Evolutionary conservation across 2,888 invertebrate species (phyloP).

Genomic region (Amphipoea lucens): DNA sequence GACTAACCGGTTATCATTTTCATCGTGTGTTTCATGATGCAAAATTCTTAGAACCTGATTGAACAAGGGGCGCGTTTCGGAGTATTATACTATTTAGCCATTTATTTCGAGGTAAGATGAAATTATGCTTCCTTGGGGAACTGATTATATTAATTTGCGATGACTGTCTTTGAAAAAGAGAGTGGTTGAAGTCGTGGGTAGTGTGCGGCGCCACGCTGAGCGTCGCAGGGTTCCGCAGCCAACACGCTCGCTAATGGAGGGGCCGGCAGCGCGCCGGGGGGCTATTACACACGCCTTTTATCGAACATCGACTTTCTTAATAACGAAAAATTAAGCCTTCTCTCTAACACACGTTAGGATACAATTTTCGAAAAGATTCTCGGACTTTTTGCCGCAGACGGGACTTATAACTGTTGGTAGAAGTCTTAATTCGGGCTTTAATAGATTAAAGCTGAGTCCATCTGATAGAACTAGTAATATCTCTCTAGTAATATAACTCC

Average conservation of each 20-base stretch:
- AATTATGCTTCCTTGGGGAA: conserved; percentile 46
- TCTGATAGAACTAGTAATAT: conserved; percentile 37
- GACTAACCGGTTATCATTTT: conserved; percentile 6
- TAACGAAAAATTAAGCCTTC: conserved; percentile 77
- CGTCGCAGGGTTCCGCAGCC: conserved; percentile 79
- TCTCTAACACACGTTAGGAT: conserved; percentile 52
- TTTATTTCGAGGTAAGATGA: conserved; percentile 11
- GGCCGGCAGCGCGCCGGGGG: conserved; percentile 77
- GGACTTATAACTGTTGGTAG: conserved; percentile 40
- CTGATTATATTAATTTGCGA: conserved; percentile 74
- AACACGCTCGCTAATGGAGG: conserved; percentile 86
- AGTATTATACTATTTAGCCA: neutral
- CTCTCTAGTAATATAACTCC: too few relatives aligned
- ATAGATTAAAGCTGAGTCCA: conserved; percentile 36
- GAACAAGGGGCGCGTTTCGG: neutral
- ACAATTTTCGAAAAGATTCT: conserved; percentile 53
- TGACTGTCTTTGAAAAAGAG: conserved; percentile 71
- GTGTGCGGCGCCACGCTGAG: conserved; percentile 79
- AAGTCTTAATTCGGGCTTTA: conserved; percentile 50
- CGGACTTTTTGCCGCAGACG: conserved; percentile 31
- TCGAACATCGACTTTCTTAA: conserved; percentile 82
- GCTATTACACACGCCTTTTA: conserved; percentile 83
- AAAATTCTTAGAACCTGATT: conserved; percentile 12
- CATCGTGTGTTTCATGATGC: conserved; percentile 2
- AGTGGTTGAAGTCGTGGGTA: conserved; percentile 69